Conservation (phyloP, 2,888 invertebrate species). For the Cecidostiba fungosa region DNA sequence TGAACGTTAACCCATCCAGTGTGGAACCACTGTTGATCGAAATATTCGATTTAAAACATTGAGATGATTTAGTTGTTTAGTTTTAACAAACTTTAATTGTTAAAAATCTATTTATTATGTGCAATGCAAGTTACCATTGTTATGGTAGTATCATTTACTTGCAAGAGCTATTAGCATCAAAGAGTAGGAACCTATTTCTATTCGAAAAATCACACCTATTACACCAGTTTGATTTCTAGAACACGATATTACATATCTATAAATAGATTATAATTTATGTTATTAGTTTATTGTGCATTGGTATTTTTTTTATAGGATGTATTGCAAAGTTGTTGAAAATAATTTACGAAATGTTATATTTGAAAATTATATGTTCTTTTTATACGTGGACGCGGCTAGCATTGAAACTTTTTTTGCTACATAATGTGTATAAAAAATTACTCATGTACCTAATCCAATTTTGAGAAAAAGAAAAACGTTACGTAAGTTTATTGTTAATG, state of each 20-base stretch:
- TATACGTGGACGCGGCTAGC: constrained; percentile 12
- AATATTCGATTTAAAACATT: constrained; percentile 94
- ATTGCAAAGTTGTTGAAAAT: constrained; percentile 27
- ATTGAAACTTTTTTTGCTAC: constrained; percentile 38
- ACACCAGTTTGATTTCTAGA: constrained; percentile 18
- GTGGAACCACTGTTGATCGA: constrained; percentile 96
- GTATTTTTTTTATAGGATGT: constrained; percentile 20
- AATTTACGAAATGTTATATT: constrained; percentile 46
- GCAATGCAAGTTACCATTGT: constrained; percentile 26
- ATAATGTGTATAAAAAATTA: constrained; percentile 33
- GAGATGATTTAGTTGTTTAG: constrained; percentile 52
- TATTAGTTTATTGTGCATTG: constrained; percentile 18
- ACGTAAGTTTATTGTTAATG: constrained; percentile 32
- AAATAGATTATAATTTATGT: constrained; percentile 23
- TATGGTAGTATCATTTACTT: constrained; percentile 18
- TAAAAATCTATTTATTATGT: constrained; percentile 22
- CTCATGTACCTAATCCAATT: constrained; percentile 44
- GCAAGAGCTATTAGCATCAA: constrained; percentile 15
- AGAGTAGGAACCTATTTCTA: neutral
- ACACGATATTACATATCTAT: constrained; percentile 18
- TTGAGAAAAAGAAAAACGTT: constrained; percentile 38
- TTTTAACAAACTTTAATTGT: constrained; percentile 21
- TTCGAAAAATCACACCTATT: neutral
- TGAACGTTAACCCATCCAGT: constrained; percentile 94
- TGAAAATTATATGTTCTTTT: constrained; percentile 18